phyloP scores from a whole-genome alignment of 2,113 vertebrate species.

The Cynoglossus semilaevis region DNA sequence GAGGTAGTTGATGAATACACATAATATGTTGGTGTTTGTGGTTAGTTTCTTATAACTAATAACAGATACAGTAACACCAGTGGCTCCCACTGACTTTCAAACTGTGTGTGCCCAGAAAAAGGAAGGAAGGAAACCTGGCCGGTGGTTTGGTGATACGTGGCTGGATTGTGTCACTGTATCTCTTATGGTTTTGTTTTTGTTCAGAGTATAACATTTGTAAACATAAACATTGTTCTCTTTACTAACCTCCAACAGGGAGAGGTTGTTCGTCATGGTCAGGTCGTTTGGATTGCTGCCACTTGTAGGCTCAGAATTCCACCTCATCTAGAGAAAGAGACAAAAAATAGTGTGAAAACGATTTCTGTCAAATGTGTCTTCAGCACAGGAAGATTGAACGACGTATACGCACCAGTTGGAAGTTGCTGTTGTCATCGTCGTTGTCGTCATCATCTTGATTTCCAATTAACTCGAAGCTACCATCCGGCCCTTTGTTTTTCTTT shows the following conservation, averaged over 20 bases:
- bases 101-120: no score
- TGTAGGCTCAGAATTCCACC: conserved; percentile 26
- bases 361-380: neutral
- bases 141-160: no score
- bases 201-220: no score
- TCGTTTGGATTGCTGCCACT: conserved; percentile 31
- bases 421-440: neutral
- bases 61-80: no score
- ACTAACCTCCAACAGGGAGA: conserved; percentile 54
- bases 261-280: conserved; percentile 24
- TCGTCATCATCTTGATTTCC: conserved; percentile 69
- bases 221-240: neutral
- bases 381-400: neutral
- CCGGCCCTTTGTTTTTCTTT: conserved; percentile 31
- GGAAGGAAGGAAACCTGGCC: no score
- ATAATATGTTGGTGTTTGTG: no score
- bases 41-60: no score
- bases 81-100: no score
- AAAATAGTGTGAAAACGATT: neutral
- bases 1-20: no score
- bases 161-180: neutral
- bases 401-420: conserved; percentile 42
- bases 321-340: conserved; percentile 20
- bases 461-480: conserved; percentile 45
- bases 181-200: neutral